A percentile compares a stretch with the other conserved stretches of the same genome.
These are phyloP conservation scores for Drosophila kepulauana DNA, from an alignment of 1,140 invertebrate genomes.

Conservation along the genomic window DNA sequence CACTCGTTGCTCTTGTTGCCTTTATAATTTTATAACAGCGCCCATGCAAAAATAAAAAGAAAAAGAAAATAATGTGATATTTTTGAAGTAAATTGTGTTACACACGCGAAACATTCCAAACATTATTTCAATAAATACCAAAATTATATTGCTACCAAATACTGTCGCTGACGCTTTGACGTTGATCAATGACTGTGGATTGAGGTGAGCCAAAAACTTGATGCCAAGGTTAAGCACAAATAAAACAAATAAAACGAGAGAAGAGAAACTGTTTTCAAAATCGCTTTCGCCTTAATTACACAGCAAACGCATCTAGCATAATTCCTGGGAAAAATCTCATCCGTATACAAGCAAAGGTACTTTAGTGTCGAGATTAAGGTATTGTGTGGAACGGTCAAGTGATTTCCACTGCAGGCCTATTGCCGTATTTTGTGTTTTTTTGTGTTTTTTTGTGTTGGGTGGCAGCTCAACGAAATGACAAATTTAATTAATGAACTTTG, in stretches of 20 bases:
- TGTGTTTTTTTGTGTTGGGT: too few relatives aligned
- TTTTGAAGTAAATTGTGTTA: slow-evolving; percentile 36
- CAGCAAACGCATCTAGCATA: background rate
- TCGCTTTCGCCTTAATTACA: slow-evolving; percentile 7
- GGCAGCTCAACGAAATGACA: slow-evolving; percentile 26
- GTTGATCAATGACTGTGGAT: slow-evolving; percentile 11
- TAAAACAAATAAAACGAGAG: too few relatives aligned
- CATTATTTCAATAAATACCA: slow-evolving; percentile 66
- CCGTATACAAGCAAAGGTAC: background rate
- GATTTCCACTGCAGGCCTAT: slow-evolving; percentile 3
- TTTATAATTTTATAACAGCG: slow-evolving; percentile 50
- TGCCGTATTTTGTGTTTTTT: too few relatives aligned
- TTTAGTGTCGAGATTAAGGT: background rate
- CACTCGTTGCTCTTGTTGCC: slow-evolving; percentile 17
- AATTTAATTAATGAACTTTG: slow-evolving; percentile 51
- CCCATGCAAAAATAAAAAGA: slow-evolving; percentile 45
- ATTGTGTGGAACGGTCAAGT: slow-evolving; percentile 2
- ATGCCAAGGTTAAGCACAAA: slow-evolving; percentile 7
- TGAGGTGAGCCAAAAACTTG: background rate
- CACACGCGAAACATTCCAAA: slow-evolving; percentile 13
- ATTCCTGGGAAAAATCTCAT: slow-evolving; percentile 8
- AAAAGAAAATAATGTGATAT: slow-evolving; percentile 55
- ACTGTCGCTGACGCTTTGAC: slow-evolving; percentile 30
- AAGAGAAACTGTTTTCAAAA: slow-evolving; percentile 1
- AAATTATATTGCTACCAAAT: slow-evolving; percentile 60